Evolutionary conservation across 2,113 vertebrate genomes (phyloP).

Genomic region (Pteronura brasiliensis): DNA sequence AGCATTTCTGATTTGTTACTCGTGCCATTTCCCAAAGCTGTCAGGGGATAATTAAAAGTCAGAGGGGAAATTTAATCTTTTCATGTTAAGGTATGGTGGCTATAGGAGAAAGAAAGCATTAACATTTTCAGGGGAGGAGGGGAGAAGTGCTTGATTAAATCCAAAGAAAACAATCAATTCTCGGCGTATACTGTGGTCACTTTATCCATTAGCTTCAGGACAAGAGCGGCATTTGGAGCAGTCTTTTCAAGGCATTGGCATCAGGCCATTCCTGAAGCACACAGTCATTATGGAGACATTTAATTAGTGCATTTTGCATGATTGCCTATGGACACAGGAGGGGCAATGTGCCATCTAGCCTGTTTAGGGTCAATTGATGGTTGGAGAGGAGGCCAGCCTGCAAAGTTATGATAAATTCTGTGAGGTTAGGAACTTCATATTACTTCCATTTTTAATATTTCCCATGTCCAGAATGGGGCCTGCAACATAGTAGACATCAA

Average conservation of each 20-base stretch:
- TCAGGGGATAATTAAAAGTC: constrained; percentile 68
- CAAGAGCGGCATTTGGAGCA: constrained; percentile 56
- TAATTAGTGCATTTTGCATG: constrained; percentile 73
- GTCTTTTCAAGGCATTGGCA: constrained; percentile 66
- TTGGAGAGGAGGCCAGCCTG: neutral
- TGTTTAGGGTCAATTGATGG: constrained; percentile 42
- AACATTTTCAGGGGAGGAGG: constrained; percentile 44
- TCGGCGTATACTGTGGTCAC: constrained; percentile 43
- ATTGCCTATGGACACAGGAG: constrained; percentile 45
- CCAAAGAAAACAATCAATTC: constrained; percentile 67
- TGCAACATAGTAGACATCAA: neutral
- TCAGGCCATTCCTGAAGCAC: constrained; percentile 62
- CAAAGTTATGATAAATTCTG: constrained; percentile 8
- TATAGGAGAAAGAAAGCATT: constrained; percentile 42
- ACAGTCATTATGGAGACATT: constrained; percentile 67
- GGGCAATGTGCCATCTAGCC: constrained; percentile 42
- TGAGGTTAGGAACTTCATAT: neutral
- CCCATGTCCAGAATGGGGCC: neutral
- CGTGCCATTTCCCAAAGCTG: constrained; percentile 62
- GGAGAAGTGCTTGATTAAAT: constrained; percentile 59
- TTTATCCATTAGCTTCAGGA: constrained; percentile 64
- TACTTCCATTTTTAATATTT: neutral
- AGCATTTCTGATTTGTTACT: constrained; percentile 64
- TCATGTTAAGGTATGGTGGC: constrained; percentile 52
- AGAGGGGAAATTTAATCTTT: constrained; percentile 42